Evolutionary conservation across 2,888 invertebrate genomes (phyloP), one percentile per base, ranked within the genome.

Genomic region (Calliphora vomitoria): DNA sequence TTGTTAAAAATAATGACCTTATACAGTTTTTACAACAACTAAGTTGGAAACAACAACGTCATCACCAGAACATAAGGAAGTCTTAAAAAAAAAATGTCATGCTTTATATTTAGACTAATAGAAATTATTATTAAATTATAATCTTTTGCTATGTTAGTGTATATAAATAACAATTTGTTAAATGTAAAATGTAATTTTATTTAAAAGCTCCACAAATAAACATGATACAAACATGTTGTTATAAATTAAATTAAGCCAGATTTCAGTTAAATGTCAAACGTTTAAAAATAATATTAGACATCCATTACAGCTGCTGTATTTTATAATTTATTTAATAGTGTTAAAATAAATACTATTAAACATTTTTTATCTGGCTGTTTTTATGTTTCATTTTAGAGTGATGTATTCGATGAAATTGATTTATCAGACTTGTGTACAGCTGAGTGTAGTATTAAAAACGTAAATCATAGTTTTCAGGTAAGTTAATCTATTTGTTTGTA

Each of bases 381-480:
- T 44, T 44, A 11, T 44, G 44, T 13, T 50, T 31, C 8, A 72
- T 92, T 91, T 0, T 96, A 98, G 98, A 96, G 97, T 94, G 96
- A 96, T 94, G 95, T 97, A 91, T 98, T 97, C 95, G 97, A 98
- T 95, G 97, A 97, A 94, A 97, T 96, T 94, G 97, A 97, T 92
- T 95, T 98, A 93, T 96, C 96, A 90, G 97, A 97, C 94, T 95
- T 97, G 90, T 97, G 96, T 92, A 96, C 97, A 92, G 97, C 97
- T 88, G 97, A 98, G 95, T 97, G 97, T 95, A 96, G 97, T 93
- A 96, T 96, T 91, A 97, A 96, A 95, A 97, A 97, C 95, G 96
- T 96, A 91, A 97, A 97, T 94, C 96, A 97, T 94, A 97, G 97
- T 94, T 98, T 98, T 94, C 97, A 97, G 96, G 97, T 97, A 93